These are phyloP conservation scores for Dendroctonus valens DNA, from an alignment of 1,140 invertebrate genomes.

Conservation along the genomic window DNA sequence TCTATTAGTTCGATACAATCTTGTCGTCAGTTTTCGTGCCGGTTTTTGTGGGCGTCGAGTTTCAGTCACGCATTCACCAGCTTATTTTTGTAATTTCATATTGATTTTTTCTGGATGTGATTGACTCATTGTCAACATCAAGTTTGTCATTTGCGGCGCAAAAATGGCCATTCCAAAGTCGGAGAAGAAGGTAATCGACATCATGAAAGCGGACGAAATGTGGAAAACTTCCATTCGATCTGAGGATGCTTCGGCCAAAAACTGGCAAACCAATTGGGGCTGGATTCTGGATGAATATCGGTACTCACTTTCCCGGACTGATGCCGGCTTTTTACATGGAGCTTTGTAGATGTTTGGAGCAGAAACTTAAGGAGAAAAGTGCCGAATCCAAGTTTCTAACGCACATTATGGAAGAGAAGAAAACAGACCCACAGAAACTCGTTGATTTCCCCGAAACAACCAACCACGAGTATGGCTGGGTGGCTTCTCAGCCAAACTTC, in stretches of 20 bases:
- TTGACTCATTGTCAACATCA: too few species aligned
- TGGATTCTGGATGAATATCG: constrained; percentile 35
- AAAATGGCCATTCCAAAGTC: constrained; percentile 32
- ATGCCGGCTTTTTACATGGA: background rate
- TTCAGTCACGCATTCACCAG: background rate
- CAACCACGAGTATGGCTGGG: constrained; percentile 41
- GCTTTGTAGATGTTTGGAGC: constrained; percentile 15
- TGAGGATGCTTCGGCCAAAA: constrained; percentile 30
- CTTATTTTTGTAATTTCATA: too few species aligned
- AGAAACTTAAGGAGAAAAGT: constrained; percentile 28
- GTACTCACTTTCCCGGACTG: constrained; percentile 7
- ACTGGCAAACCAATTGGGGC: constrained; percentile 30
- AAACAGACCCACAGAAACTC: constrained; percentile 24
- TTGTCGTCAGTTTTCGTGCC: constrained; percentile 1
- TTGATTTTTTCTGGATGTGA: too few species aligned
- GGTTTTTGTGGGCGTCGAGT: background rate
- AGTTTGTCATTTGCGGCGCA: background rate
- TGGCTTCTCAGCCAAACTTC: constrained; percentile 35
- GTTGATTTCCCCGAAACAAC: constrained; percentile 32
- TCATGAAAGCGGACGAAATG: constrained; percentile 30
- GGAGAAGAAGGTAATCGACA: constrained; percentile 28
- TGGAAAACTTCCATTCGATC: constrained; percentile 31
- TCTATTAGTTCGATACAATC: constrained; percentile 2
- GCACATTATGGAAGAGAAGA: constrained; percentile 14
- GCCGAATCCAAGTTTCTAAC: constrained; percentile 31